Evolutionary conservation across 64 coral and sea anemone genomes (phyloP), one percentile per base, ranked within the genome.

Genomic region (Catalaphyllia jardinei): DNA sequence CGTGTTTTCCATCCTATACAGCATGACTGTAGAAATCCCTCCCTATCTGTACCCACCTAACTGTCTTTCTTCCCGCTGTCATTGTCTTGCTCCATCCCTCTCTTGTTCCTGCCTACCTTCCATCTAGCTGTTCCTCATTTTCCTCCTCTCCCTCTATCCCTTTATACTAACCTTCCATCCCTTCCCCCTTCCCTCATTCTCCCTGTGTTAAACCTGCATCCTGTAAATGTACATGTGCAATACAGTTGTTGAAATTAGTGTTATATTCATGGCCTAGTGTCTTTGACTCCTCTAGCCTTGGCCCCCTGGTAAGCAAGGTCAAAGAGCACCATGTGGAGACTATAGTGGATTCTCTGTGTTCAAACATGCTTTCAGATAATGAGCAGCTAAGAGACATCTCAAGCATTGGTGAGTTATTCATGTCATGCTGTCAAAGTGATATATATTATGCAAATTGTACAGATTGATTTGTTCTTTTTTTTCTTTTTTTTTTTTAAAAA

Each of bases 281-380:
- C 60, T 55, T 14, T 87, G 10, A 30, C 10, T 17, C 28, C 55
- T 24, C 1, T 71, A 98, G 96, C 35, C 83, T 98, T 57, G 96
- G 96, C 20, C 96, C 96, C 30, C 78, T 98, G 50, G 96, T 98
- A 65, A 76, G 96, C 75, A 98, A 98, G 65, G 96, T 98, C 12
- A 98, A 98, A 50, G 96, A 98, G 50, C 95, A 98, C 46, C 96
- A 98, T 86, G 94, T 98, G 15, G 96, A 98, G 65, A 92, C 96
- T 2, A 98, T 98, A n/a, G 96, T 98, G 28, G 96, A 98, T 67
- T 93, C 94, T 0, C 72, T 98, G 28, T 98, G 96, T 61, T 98
- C 96, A 22, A 98, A 98, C 72, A 98, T 98, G 96, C 59, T 98
- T 14, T 98, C 96, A 12, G 93, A 95, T 16, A 98, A 98, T n/a